Percentiles rank a stretch among this genome's conserved stretches.
Conservation (phyloP, 2,113 vertebrate genomes). For the Zapornia atra region DNA sequence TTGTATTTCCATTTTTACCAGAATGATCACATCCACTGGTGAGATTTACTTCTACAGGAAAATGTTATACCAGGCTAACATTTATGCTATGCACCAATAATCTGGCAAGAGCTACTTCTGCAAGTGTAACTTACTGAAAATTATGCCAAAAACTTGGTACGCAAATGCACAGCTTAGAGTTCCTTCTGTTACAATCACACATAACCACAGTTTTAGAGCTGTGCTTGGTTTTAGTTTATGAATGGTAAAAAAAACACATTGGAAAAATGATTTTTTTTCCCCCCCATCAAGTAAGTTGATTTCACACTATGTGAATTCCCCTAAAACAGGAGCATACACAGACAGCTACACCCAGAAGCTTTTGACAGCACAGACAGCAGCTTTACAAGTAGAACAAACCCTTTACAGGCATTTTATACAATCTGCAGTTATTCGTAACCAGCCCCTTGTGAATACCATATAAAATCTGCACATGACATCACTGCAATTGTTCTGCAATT, state of each 20-base stretch:
- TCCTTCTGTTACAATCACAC: neutral
- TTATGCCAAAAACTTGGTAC: neutral
- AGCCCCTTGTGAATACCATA: neutral
- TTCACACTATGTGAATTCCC: neutral
- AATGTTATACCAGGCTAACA: neutral
- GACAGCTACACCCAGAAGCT: neutral
- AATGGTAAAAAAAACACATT: neutral
- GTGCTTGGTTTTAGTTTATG: neutral
- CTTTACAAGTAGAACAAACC: neutral
- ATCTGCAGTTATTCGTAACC: neutral
- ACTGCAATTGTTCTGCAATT: conserved; percentile 40
- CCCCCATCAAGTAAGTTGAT: neutral
- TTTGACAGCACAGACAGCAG: neutral
- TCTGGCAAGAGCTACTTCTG: neutral
- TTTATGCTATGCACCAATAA: neutral
- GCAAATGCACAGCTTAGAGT: neutral
- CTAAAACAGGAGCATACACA: neutral
- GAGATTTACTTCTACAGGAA: neutral
- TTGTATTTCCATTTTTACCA: neutral
- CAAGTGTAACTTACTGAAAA: neutral
- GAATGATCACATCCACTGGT: neutral
- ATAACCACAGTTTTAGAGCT: neutral
- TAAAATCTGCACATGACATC: conserved; percentile 43
- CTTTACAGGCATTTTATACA: neutral
- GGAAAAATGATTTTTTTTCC: neutral